Conservation (phyloP, 2,797 vertebrate genomes). For the Melopsittacus undulatus region DNA sequence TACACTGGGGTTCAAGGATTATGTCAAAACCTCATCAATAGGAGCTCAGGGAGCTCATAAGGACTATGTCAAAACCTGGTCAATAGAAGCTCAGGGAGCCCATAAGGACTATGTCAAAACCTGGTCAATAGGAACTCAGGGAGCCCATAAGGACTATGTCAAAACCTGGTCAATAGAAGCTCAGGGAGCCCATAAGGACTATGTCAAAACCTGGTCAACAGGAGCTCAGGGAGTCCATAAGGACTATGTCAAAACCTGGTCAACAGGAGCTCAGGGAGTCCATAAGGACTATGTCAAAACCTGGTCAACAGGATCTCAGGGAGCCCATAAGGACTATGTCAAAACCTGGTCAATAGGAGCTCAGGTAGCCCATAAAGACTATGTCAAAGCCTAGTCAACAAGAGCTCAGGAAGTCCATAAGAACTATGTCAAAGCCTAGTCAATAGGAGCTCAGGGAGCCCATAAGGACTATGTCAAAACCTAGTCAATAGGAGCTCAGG, state of each 20-base stretch:
- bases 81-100: not conserved
- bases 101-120: not conserved
- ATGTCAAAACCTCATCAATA: not conserved
- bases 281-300: not conserved
- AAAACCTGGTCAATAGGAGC: not conserved
- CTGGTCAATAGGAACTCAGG: not conserved
- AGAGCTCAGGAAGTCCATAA: too few relatives aligned
- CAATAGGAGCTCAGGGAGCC: not conserved
- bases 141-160: not conserved
- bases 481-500: not conserved
- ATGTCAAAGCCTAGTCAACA: not conserved
- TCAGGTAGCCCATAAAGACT: not conserved
- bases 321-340: not conserved
- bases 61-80: not conserved
- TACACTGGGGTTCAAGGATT: not conserved
- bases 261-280: not conserved
- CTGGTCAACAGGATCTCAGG: not conserved
- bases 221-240: too few relatives aligned
- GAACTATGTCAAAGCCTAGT: too few relatives aligned
- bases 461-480: not conserved
- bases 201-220: not conserved
- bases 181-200: not conserved
- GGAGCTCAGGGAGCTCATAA: not conserved
- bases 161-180: not conserved
- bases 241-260: not conserved